These are phyloP conservation scores for Heliconius himera DNA, from an alignment of 1,140 invertebrate genomes.

Conservation along the genomic window DNA sequence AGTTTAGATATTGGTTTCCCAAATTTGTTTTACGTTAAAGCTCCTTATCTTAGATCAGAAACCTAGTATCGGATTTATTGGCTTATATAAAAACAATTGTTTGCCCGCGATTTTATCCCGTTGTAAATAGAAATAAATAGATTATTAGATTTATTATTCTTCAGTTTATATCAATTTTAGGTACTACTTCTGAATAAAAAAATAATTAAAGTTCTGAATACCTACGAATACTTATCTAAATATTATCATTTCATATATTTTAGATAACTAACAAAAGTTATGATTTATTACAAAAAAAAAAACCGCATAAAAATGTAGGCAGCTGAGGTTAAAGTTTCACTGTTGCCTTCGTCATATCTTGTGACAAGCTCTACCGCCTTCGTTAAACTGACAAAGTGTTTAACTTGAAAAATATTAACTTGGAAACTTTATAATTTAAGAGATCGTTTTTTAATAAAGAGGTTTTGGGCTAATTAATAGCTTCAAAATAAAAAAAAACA, in stretches of 20 bases:
- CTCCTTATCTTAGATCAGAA: neutral
- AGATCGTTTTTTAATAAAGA: neutral
- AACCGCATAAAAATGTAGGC: neutral
- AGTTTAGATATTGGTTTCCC: neutral
- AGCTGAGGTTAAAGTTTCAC: slow-evolving; percentile 7
- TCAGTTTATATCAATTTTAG: no score
- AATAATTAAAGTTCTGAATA: no score
- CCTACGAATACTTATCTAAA: no score
- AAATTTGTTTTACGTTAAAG: neutral
- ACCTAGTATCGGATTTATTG: no score
- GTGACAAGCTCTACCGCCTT: slow-evolving; percentile 15
- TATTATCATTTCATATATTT: no score
- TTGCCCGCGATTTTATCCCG: no score
- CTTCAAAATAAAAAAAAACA: neutral
- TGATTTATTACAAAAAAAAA: neutral
- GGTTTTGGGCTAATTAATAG: neutral
- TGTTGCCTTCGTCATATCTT: slow-evolving; percentile 6
- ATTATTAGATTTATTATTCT: no score
- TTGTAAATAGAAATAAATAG: no score
- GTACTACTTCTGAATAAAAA: no score
- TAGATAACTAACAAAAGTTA: neutral
- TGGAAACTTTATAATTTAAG: slow-evolving; percentile 5
- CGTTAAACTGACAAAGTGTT: slow-evolving; percentile 30
- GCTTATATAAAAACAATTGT: no score
- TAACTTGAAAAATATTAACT: slow-evolving; percentile 7